Percentiles rank a stretch among this genome's conserved stretches.
Evolutionary conservation across 2,797 vertebrate species (phyloP).

Genomic region (Crotalus adamanteus): DNA sequence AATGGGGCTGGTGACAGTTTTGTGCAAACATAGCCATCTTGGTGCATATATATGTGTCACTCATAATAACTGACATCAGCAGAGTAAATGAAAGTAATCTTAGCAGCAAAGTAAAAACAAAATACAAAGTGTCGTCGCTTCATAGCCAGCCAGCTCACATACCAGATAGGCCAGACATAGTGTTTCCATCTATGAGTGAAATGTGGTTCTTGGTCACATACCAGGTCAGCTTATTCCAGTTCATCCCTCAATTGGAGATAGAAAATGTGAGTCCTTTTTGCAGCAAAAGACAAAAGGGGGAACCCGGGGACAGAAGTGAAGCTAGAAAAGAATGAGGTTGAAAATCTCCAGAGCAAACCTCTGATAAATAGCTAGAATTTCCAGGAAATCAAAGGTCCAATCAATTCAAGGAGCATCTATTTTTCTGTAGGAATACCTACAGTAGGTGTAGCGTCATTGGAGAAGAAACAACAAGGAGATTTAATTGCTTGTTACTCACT

Average conservation of each 20-base stretch:
- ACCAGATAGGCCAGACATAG: not conserved
- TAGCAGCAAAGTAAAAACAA: not conserved
- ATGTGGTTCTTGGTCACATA: not conserved
- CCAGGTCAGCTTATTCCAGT: not conserved
- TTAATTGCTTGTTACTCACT: not conserved
- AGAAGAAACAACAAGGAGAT: not conserved
- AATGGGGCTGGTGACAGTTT: not conserved
- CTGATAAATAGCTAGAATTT: not conserved
- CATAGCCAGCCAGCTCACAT: not conserved
- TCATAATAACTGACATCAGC: not conserved
- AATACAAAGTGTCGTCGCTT: not conserved
- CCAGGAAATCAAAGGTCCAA: not conserved
- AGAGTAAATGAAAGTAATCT: not conserved
- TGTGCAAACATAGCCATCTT: not conserved
- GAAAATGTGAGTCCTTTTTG: not conserved
- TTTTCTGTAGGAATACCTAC: not conserved
- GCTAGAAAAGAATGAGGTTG: not conserved
- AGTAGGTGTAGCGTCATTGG: not conserved
- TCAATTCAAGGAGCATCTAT: not conserved
- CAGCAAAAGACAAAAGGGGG: not conserved
- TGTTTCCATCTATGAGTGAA: not conserved
- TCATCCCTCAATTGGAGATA: not conserved
- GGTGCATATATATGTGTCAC: not conserved
- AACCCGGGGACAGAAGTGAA: not conserved
- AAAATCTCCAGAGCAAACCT: not conserved